Evolutionary conservation across 35 echinoderm and acorn worm genomes (phyloP), one percentile per base, ranked within the genome.

Genomic region (Heliocidaris erythrogramma): DNA sequence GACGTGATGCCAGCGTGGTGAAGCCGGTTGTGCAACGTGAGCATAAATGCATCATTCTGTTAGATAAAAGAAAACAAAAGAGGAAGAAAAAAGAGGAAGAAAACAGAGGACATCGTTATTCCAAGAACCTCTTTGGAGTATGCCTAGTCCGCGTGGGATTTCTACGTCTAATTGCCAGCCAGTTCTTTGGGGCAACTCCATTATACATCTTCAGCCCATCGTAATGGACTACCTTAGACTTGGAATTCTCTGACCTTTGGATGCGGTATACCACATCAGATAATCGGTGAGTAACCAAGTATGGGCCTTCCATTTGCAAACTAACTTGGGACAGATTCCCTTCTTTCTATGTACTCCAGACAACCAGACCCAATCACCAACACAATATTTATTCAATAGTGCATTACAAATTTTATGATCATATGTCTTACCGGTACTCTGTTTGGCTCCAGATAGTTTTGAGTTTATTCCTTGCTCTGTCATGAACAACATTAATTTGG

Each of bases 221-320:
- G 4, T 30, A 69, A 59, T 95, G 94, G 4, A 95, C 94, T 29
- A 95, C 94, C 35, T 95, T 95, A 9, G 59, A 88, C 32, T 95
- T 91, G 11, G n/a, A 21, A 17, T 69, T 48, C 30, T 49, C 86
- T 30, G 48, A 61, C 52, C 92, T 95, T 53, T 95, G 94, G 16
- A 95, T 92, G 7, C 94, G 59, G n/a, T 60, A 89, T 4, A 95
- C 94, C 5, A 95, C 89, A 48, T 95, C 94, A 27, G 49, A 91
- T 47, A 95, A 48, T 17, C 12, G 71, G n/a, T 92, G 30, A 6
- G 60, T 92, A 5, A 95, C 60, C 0, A 95, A 52, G 3, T 42
- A 42, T 42, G 35, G 35, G 35, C 35, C 35, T 42, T 42, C 35
- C 35, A 42, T 42, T 47, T 95, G 85, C 8, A 88, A 59, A 47